A percentile compares a stretch with the other conserved stretches of the same genome.
phyloP scores from a whole-genome alignment of 2,113 vertebrate species.

The Picathartes gymnocephalus region DNA sequence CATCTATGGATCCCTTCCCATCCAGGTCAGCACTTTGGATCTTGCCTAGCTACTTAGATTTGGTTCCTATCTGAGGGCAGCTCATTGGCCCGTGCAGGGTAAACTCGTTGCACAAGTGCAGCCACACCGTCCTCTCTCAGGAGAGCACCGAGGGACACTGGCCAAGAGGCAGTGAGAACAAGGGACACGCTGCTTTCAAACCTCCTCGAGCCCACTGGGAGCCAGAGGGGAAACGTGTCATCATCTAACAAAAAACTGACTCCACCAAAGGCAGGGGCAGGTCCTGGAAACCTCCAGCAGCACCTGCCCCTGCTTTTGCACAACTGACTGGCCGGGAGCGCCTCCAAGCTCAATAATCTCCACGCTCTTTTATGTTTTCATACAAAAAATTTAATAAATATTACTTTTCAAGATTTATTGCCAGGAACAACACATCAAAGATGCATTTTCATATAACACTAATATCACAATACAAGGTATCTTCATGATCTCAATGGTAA shows the following conservation, averaged over 20 bases:
- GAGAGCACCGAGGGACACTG: not conserved
- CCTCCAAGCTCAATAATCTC: conserved; percentile 67
- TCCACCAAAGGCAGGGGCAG: not conserved
- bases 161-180: not conserved
- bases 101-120: not conserved
- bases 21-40: conserved; percentile 36
- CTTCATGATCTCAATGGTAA: conserved; percentile 83
- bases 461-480: conserved; percentile 89
- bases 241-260: not conserved
- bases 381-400: conserved; percentile 99
- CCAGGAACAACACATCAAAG: conserved; percentile 91
- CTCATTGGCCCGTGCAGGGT: not conserved
- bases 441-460: conserved; percentile 89
- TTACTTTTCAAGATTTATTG: conserved; percentile 98
- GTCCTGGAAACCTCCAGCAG: not conserved
- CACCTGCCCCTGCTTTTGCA: not conserved
- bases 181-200: not conserved
- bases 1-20: conserved; percentile 32
- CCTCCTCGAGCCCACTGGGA: not conserved
- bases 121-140: not conserved
- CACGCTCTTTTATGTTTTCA: conserved; percentile 84
- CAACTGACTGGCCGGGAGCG: not conserved
- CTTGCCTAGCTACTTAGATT: conserved; percentile 17
- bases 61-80: not conserved
- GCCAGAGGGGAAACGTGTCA: not conserved